Percentiles rank a stretch among this genome's conserved stretches.
Evolutionary conservation across 2,888 invertebrate genomes (phyloP).

Genomic region (Hoplodrina ambigua): DNA sequence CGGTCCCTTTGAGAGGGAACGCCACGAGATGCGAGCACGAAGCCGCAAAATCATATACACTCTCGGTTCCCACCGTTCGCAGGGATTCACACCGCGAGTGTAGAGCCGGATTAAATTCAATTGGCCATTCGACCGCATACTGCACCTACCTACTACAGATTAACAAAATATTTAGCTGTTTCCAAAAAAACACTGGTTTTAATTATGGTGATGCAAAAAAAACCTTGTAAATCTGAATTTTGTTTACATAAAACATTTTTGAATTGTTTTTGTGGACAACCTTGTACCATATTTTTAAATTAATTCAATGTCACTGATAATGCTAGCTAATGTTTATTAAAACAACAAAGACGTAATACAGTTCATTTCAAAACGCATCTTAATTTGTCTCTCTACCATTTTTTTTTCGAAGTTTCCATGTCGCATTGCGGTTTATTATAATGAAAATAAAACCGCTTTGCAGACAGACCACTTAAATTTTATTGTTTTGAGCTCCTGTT

Average conservation of each 20-base stretch:
- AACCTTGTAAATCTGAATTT: not conserved
- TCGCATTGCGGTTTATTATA: no score
- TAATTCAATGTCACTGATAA: not conserved
- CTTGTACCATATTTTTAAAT: not conserved
- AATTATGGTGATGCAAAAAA: not conserved
- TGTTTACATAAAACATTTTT: no score
- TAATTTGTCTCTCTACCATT: not conserved
- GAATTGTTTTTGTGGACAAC: not conserved
- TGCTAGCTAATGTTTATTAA: not conserved
- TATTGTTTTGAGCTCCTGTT: not conserved
- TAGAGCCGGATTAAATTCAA: no score
- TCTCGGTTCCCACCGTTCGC: no score
- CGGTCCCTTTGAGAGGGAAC: no score
- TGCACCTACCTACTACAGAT: no score
- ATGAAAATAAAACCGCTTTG: not conserved
- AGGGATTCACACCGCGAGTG: no score
- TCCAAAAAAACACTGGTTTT: not conserved
- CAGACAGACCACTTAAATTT: not conserved
- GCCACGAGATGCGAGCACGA: no score
- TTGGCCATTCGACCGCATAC: no score
- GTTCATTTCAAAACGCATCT: not conserved
- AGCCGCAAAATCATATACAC: no score
- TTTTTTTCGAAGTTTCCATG: not conserved
- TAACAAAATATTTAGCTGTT: not conserved
- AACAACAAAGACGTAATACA: not conserved